phyloP scores from a whole-genome alignment of 2,113 vertebrate species.

The Cynocephalus volans region DNA sequence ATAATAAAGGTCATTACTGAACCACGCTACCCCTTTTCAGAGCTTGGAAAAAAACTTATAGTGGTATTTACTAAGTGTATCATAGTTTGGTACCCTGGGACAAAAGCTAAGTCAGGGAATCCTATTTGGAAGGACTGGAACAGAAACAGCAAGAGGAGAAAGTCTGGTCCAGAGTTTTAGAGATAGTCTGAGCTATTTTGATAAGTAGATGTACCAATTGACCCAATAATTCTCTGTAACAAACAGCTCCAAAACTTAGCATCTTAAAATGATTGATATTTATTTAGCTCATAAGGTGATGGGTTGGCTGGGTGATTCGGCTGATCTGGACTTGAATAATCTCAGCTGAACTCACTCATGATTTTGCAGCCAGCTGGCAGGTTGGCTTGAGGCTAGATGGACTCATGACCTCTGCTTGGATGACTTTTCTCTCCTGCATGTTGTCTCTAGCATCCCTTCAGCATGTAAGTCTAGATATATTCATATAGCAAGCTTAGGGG shows the following conservation, averaged over 20 bases:
- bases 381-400: neutral
- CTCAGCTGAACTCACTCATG: neutral
- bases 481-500: neutral
- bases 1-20: neutral
- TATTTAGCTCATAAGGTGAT: neutral
- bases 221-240: neutral
- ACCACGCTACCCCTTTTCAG: neutral
- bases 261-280: neutral
- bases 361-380: neutral
- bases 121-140: neutral
- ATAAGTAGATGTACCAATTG: neutral
- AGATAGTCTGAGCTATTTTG: neutral
- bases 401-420: neutral
- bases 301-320: neutral
- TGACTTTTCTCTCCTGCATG: neutral
- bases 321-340: neutral
- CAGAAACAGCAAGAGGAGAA: neutral
- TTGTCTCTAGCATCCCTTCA: neutral
- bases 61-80: neutral
- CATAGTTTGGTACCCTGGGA: neutral
- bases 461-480: neutral
- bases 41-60: neutral
- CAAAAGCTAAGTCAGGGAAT: neutral
- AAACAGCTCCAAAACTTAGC: neutral
- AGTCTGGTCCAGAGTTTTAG: neutral